A percentile compares a stretch with the other conserved stretches of the same genome.
These are phyloP conservation scores for Platyrinchus mystaceus DNA, from an alignment of 2,797 vertebrate species.

Conservation along the genomic window DNA sequence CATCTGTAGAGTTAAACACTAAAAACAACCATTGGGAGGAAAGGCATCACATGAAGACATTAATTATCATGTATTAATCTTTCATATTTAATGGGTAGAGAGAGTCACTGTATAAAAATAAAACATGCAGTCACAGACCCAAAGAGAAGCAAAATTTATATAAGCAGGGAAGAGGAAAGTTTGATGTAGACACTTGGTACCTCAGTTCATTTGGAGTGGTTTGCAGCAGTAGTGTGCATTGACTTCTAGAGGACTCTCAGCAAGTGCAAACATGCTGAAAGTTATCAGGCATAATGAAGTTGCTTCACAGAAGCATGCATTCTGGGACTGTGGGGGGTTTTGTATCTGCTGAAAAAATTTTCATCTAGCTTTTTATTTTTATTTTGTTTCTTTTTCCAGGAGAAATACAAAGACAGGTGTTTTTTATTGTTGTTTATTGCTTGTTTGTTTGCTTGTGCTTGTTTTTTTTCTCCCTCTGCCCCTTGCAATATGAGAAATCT, in stretches of 20 bases:
- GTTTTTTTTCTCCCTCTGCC: not conserved
- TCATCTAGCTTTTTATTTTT: not conserved
- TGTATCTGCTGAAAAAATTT: not conserved
- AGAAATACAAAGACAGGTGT: not conserved
- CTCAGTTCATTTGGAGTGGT: not conserved
- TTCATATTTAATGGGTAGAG: not conserved
- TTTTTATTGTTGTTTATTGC: not conserved
- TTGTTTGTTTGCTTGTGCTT: not conserved
- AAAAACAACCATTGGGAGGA: not conserved
- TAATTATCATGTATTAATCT: not conserved
- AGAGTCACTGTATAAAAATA: not conserved
- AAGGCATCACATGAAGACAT: not conserved
- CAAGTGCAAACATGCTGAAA: not conserved
- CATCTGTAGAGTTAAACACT: not conserved
- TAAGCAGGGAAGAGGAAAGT: not conserved
- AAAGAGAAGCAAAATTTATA: not conserved
- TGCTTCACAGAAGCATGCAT: not conserved
- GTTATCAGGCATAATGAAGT: not conserved
- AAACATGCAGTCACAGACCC: not conserved
- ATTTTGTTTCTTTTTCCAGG: not conserved
- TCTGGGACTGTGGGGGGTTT: not conserved
- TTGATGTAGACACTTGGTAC: not conserved
- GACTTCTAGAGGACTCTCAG: not conserved
- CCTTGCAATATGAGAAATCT: not conserved
- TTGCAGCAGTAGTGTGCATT: not conserved